Base-by-base conservation (phyloP, 2,888 invertebrate species). In the Stenoptilia bipunctidactyla region DNA sequence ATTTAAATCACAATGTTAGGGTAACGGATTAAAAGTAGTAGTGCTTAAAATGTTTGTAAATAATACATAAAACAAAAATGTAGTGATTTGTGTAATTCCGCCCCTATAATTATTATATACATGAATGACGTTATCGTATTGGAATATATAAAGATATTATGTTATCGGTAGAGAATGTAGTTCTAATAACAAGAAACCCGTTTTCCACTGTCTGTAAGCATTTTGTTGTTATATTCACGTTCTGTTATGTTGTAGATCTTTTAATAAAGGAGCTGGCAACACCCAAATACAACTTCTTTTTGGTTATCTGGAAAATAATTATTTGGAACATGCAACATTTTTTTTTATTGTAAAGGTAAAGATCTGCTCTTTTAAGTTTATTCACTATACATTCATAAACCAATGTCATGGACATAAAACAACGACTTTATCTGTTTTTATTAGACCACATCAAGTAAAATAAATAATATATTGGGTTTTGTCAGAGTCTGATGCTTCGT, bases 31-130 rank as follows among this genome's bases (percentile, higher is more conserved):
- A 34, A 34, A 44, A 40, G 40, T 71, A 66, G 69, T 57, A 56
- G 50, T 46, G 76, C 79, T 75, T 75, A 65, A 64, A 61, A 62
- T 68, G 66, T 69, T 67, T 80, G 76, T 80, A 80, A 66, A 79
- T 77, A 76, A 59, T 55, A n/a, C n/a, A n/a, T n/a, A 68, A 62
- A 44, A 56, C 55, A 64, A 59, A 56, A 56, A 54, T 49, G 74
- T 80, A 79, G 79, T 60, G 47, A 62, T 69, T 66, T 70, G 52
- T 71, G 68, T 74, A 69, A 67, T 59, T 74, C 79, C 76, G 75
- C 69, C 73, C 79, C 58, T 52, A 43, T 34, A 42, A 40, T 13
- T 41, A 47, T 42, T 50, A 49, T 48, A 51, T 42, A 42, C 46
- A 41, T 39, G 43, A 27, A 36, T 45, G 45, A 41, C 39, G 41